Evolutionary conservation across 2,113 vertebrate genomes (phyloP), one percentile per base, ranked within the genome.

Genomic region (Pseudorectes ferrugineus): DNA sequence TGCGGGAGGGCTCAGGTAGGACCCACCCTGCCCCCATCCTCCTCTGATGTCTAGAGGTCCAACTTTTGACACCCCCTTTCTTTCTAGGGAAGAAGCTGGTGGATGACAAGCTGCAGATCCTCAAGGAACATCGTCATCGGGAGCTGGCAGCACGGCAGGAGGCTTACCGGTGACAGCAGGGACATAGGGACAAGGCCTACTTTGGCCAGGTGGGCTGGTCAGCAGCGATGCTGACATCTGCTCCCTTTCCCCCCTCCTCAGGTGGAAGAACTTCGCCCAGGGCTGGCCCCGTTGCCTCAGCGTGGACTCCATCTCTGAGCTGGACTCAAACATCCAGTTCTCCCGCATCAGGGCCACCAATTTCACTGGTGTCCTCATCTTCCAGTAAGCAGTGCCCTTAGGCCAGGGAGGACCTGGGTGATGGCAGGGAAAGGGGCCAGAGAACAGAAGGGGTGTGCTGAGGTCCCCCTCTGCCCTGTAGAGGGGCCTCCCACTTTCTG

Each of bases 1-100:
- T 89, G 78, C 78, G 70, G 31, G 87, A 89, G 40, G 87, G 87
- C 62, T 75, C 87, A 82, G 87, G 87, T 89, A 89, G 31, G 78
- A 68, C 35, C 8, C 6, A 22, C 11, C 29, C 54, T 52, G 31
- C 10, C 40, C 38, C 35, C 40, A 48, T 82, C 35, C 25, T 54
- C 54, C 25, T 68, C 46, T 82, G 46, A 18, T 10, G 12, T 42
- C 46, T 46, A 59, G 70, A 29, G 35, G 5, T n/a, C 31, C 5
- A 0, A 48, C 11, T 59, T 75, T 31, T 82, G 46, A 82, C 40
- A 67, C 1, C 18, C 5, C 6, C 5, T 14, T 42, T 52, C 29
- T 55, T 83, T 75, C 35, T 45, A 89, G 87, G 87, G 62, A 89
- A 75, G 54, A 75, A 83, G n/a, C 31, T 75, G 46, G 78, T 55